These are phyloP conservation scores for Calvadosia cruxmelitensis DNA, from an alignment of 30 jellyfish, hydroid and myxozoan species.

Conservation along the genomic window DNA sequence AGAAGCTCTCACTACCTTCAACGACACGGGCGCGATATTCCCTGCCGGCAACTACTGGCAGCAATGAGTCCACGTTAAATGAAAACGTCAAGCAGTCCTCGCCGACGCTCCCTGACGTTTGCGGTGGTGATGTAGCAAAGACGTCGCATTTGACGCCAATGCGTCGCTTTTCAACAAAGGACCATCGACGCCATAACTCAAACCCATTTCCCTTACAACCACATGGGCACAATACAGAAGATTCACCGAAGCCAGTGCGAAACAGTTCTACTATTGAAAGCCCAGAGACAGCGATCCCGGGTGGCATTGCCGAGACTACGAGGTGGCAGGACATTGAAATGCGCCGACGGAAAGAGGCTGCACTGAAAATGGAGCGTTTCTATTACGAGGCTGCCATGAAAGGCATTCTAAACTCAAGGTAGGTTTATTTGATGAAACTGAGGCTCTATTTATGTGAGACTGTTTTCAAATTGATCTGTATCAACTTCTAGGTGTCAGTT, in stretches of 20 bases:
- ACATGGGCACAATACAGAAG: neutral
- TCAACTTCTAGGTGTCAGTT: no score
- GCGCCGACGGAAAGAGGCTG: slow-evolving; percentile 64
- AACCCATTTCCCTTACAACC: neutral
- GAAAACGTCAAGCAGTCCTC: no score
- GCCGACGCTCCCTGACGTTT: no score
- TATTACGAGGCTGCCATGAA: neutral
- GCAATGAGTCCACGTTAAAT: no score
- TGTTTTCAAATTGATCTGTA: no score
- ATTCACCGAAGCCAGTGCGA: neutral
- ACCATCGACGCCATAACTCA: neutral
- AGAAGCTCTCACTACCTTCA: neutral
- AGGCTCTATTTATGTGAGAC: no score
- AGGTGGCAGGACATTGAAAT: slow-evolving; percentile 75
- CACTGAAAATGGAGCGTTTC: slow-evolving; percentile 59
- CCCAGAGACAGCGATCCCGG: neutral
- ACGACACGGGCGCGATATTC: neutral
- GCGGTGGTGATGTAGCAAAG: no score
- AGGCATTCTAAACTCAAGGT: neutral
- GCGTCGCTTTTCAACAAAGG: neutral
- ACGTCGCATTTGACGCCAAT: neutral
- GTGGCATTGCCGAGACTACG: neutral
- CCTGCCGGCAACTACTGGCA: no score
- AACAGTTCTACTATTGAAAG: neutral
- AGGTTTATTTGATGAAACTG: no score